Evolutionary conservation across 64 coral and sea anemone genomes (phyloP).

Genomic region (Pocillopora verrucosa): DNA sequence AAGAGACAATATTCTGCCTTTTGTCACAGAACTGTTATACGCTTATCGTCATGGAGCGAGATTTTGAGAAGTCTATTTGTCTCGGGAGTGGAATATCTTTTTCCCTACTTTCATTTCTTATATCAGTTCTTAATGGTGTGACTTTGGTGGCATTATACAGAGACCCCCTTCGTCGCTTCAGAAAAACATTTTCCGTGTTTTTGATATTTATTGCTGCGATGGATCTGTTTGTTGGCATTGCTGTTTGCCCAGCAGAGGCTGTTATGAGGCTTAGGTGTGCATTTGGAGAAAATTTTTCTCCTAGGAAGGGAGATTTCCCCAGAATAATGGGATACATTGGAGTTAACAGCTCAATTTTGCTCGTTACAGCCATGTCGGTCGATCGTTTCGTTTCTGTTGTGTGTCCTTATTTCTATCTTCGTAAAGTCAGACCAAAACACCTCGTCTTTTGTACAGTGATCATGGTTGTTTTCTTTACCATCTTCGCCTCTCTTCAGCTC

Average conservation of each 20-base stretch:
- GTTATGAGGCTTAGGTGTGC: not conserved
- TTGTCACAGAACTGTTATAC: no score
- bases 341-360: constrained; percentile 14
- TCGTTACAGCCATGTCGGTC: constrained; percentile 15
- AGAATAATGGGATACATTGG: not conserved
- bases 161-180: not conserved
- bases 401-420: not conserved
- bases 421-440: not conserved
- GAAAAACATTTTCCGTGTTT: constrained; percentile 19
- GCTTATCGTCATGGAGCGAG: not conserved
- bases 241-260: not conserved
- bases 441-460: not conserved
- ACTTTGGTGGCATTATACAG: not conserved
- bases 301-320: not conserved
- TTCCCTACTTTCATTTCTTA: not conserved
- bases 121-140: not conserved
- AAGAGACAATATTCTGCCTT: no score
- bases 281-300: not conserved
- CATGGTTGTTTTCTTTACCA: not conserved
- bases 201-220: not conserved
- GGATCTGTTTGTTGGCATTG: constrained; percentile 18
- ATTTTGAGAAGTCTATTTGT: not conserved
- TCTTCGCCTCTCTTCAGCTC: not conserved
- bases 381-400: constrained; percentile 19
- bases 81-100: not conserved